phyloP scores from a whole-genome alignment of 2,797 vertebrate genomes.

The Ptychadena robeensis region DNA sequence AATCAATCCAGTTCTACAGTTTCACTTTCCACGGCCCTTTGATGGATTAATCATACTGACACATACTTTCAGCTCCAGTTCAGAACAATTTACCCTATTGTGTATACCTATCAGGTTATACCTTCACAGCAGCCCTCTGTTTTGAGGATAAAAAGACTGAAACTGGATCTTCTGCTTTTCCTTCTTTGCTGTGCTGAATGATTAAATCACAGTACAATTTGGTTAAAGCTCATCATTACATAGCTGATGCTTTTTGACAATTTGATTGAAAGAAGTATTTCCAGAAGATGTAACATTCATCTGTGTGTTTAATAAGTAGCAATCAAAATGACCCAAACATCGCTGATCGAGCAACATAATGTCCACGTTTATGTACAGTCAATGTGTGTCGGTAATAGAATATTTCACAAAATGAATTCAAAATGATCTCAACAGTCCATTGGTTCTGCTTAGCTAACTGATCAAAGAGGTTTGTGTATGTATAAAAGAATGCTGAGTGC shows the following conservation, averaged over 20 bases:
- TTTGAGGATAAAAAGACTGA: slow-evolving; percentile 72
- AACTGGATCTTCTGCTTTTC: slow-evolving; percentile 65
- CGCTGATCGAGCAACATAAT: slow-evolving; percentile 3
- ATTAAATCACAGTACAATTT: slow-evolving; percentile 74
- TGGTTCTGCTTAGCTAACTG: background rate
- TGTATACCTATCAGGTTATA: slow-evolving; percentile 42
- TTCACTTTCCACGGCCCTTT: slow-evolving; percentile 1
- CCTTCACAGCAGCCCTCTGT: slow-evolving; percentile 47
- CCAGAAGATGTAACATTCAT: slow-evolving; percentile 42
- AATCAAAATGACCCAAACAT: slow-evolving; percentile 39
- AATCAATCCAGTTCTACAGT: slow-evolving; percentile 29
- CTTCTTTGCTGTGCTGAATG: slow-evolving; percentile 73
- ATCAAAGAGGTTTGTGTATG: background rate
- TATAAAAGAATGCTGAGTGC: background rate
- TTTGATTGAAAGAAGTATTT: slow-evolving; percentile 53
- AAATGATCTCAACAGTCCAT: background rate
- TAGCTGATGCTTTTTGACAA: slow-evolving; percentile 68
- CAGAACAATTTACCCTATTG: slow-evolving; percentile 56
- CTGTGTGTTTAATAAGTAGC: slow-evolving; percentile 45
- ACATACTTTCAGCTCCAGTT: slow-evolving; percentile 38
- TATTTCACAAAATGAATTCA: background rate
- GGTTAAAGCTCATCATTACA: slow-evolving; percentile 65
- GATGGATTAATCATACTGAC: slow-evolving; percentile 36
- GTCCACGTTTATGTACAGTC: background rate
- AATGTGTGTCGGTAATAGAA: background rate